phyloP scores from a whole-genome alignment of 2,888 invertebrate genomes.

The Apomyelois bistriatella region DNA sequence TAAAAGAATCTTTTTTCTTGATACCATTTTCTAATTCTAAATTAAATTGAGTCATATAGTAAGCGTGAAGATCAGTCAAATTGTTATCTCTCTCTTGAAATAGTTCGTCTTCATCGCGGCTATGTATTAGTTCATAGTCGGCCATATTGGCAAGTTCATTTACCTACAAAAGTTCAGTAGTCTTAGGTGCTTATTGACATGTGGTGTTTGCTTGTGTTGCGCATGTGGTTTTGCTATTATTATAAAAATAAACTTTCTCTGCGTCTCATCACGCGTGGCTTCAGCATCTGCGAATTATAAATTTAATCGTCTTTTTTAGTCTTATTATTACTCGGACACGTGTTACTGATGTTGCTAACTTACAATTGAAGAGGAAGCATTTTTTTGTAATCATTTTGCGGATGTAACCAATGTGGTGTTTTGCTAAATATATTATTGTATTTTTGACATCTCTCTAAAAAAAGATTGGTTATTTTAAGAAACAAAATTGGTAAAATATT shows the following conservation, averaged over 20 bases:
- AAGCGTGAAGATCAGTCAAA: constrained; percentile 69
- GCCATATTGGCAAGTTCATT: constrained; percentile 70
- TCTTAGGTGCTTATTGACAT: constrained; percentile 66
- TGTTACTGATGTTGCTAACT: constrained; percentile 45
- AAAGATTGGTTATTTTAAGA: too few species aligned
- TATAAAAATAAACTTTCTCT: constrained; percentile 80
- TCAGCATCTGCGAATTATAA: constrained; percentile 74
- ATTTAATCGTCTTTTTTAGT: constrained; percentile 62
- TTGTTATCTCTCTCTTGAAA: constrained; percentile 59
- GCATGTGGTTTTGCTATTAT: constrained; percentile 77
- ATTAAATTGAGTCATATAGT: constrained; percentile 75
- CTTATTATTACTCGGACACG: constrained; percentile 61
- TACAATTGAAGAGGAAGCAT: constrained; percentile 25
- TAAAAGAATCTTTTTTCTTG: constrained; percentile 55
- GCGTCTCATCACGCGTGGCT: constrained; percentile 64
- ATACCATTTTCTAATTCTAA: constrained; percentile 69
- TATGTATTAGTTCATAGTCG: constrained; percentile 63
- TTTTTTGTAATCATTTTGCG: constrained; percentile 19
- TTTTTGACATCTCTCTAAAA: background rate
- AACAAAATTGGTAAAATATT: too few species aligned
- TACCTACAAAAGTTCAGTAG: constrained; percentile 69
- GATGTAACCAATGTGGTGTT: constrained; percentile 19
- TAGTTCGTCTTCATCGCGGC: constrained; percentile 59
- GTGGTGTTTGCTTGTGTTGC: constrained; percentile 59
- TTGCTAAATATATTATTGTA: background rate